These are phyloP conservation scores for Gastracanthus pulcherrimus DNA, from an alignment of 2,888 invertebrate genomes.

Conservation along the genomic window DNA sequence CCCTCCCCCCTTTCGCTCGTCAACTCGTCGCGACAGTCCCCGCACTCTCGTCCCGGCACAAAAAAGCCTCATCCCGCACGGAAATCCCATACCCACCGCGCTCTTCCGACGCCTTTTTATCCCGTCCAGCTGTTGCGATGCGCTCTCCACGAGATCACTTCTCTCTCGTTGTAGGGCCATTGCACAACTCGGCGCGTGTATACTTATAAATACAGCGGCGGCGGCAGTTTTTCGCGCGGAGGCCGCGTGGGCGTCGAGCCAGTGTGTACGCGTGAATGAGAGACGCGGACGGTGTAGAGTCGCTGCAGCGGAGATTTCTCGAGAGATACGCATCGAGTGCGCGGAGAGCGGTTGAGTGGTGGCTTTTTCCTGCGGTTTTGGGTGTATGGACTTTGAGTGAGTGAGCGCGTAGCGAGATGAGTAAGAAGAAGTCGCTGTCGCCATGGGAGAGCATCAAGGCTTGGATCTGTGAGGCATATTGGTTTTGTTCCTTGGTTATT, in stretches of 20 bases:
- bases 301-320: background rate
- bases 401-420: background rate
- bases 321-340: background rate
- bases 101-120: background rate
- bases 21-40: background rate
- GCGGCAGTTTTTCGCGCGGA: no score
- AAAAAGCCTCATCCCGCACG: background rate
- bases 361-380: background rate
- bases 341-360: background rate
- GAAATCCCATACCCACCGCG: background rate
- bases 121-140: background rate
- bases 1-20: no score
- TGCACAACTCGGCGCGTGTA: constrained; percentile 62
- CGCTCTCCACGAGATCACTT: no score
- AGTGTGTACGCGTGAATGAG: background rate
- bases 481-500: no score
- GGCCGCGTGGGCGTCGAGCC: constrained; percentile 42
- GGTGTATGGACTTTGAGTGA: background rate
- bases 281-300: background rate
- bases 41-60: background rate
- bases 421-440: constrained; percentile 24
- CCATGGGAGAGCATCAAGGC: constrained; percentile 50
- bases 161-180: constrained; percentile 60
- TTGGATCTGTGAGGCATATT: constrained; percentile 43
- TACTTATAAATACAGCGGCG: constrained; percentile 27